These are phyloP conservation scores for Ceratitis capitata DNA, from an alignment of 1,140 invertebrate genomes.

Conservation along the genomic window DNA sequence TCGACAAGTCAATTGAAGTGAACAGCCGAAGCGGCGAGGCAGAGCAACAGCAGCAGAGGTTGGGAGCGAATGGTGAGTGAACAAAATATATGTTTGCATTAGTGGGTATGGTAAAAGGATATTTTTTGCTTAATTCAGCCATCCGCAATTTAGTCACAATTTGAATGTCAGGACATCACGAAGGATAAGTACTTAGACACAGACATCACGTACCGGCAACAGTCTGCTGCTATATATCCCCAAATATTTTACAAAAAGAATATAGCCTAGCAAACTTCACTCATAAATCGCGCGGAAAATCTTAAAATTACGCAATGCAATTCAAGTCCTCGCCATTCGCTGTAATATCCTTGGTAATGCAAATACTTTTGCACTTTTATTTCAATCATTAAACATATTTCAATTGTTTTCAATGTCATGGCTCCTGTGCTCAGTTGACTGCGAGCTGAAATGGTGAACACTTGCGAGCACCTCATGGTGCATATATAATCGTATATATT, in stretches of 20 bases:
- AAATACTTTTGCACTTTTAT: background rate
- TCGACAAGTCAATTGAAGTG: background rate
- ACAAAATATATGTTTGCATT: background rate
- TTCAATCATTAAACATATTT: conserved; percentile 23
- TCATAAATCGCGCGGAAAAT: background rate
- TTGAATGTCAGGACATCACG: background rate
- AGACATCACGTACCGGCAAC: background rate
- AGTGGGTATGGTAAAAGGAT: background rate
- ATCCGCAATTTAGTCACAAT: background rate
- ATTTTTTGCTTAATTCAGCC: background rate
- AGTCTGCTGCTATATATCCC: background rate
- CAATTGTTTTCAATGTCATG: conserved; percentile 47
- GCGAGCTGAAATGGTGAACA: background rate
- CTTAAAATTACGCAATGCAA: background rate
- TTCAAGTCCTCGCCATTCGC: background rate
- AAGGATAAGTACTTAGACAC: background rate
- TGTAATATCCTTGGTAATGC: background rate
- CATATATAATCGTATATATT: background rate
- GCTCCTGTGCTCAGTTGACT: conserved; percentile 21
- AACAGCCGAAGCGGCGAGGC: background rate
- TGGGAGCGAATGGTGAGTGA: background rate
- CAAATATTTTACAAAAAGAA: background rate
- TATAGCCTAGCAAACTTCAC: background rate
- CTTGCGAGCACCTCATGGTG: no score
- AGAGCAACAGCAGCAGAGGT: background rate